Evolutionary conservation across 1,140 invertebrate genomes (phyloP).

Genomic region (Melanaphis sacchari): DNA sequence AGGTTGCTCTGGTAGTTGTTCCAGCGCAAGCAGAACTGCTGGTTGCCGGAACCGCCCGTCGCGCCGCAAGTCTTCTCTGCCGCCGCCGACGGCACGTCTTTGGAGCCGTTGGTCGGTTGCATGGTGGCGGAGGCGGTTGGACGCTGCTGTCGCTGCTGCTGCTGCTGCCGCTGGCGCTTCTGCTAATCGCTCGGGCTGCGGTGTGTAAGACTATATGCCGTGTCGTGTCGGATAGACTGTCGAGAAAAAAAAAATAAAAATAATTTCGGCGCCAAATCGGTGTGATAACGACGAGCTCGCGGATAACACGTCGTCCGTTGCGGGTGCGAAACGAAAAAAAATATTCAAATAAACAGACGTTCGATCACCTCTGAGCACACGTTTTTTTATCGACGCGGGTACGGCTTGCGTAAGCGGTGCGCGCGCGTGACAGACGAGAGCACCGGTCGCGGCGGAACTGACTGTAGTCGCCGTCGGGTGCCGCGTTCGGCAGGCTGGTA

Average conservation of each 20-base stretch:
- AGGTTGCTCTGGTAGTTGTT: conserved; percentile 93
- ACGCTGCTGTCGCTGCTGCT: too few relatives aligned
- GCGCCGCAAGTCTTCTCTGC: conserved; percentile 55
- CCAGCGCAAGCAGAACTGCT: conserved; percentile 88
- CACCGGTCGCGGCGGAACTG: conserved; percentile 56
- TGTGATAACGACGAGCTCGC: neutral
- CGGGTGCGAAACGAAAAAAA: neutral
- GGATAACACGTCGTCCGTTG: neutral
- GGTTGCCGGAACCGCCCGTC: conserved; percentile 62
- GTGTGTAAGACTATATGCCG: neutral
- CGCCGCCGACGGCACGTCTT: conserved; percentile 25
- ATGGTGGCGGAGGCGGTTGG: neutral
- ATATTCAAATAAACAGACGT: neutral
- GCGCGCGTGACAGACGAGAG: conserved; percentile 19
- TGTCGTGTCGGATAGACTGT: neutral
- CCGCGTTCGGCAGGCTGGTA: conserved; percentile 2
- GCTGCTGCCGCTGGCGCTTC: too few relatives aligned
- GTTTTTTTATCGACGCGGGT: neutral
- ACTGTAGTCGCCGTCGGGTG: conserved; percentile 32
- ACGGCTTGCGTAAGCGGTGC: neutral
- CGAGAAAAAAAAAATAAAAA: neutral
- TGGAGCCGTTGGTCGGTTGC: conserved; percentile 49
- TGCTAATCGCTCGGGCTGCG: neutral
- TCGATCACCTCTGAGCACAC: neutral
- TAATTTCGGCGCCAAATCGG: neutral